phyloP scores from a whole-genome alignment of 2,113 vertebrate genomes.

The Irena cyanogastra region DNA sequence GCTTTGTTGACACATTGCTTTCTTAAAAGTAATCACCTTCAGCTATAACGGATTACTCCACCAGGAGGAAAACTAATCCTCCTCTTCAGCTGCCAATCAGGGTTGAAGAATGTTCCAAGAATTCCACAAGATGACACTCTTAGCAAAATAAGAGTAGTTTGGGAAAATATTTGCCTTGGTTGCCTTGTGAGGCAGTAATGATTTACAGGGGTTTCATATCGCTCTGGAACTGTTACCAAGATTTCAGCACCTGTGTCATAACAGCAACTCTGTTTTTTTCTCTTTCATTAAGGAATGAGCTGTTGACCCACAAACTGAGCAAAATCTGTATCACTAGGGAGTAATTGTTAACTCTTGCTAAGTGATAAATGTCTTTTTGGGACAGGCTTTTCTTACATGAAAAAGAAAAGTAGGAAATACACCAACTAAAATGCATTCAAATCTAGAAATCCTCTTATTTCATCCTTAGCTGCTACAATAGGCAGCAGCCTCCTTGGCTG shows the following conservation, averaged over 20 bases:
- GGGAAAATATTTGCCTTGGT: background rate
- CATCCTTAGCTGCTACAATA: background rate
- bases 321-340: constrained; percentile 1
- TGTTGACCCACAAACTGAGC: background rate
- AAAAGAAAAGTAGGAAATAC: background rate
- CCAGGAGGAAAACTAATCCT: constrained; percentile 49
- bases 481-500: background rate
- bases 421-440: background rate
- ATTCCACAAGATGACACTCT: constrained; percentile 61
- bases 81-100: constrained; percentile 47
- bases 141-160: constrained; percentile 44
- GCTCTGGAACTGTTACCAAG: background rate
- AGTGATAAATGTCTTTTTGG: background rate
- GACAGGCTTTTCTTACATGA: background rate
- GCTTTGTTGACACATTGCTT: constrained; percentile 15
- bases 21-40: constrained; percentile 21
- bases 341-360: constrained; percentile 3
- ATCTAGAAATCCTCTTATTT: background rate
- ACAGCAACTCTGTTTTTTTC: background rate
- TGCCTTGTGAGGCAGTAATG: background rate
- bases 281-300: background rate
- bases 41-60: constrained; percentile 26
- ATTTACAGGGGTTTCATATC: background rate
- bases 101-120: background rate
- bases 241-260: background rate